Evolutionary conservation across 1,140 invertebrate species (phyloP), one percentile per base, ranked within the genome.

Genomic region (Batillaria attramentaria): DNA sequence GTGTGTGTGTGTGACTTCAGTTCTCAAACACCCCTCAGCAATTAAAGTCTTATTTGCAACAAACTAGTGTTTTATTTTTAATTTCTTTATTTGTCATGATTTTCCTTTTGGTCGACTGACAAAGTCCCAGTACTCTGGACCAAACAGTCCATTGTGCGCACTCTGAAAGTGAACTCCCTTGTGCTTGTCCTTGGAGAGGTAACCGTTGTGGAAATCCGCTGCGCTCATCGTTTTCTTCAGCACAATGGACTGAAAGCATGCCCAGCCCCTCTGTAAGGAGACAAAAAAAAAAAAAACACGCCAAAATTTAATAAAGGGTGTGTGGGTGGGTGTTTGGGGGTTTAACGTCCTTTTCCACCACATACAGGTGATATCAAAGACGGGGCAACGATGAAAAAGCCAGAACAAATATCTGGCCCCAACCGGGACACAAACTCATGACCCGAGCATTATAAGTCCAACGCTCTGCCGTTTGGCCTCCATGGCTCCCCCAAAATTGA

Each of bases 111-210:
- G 57, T 4, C 24, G 57, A 6, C 4, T 8, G 4, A 60, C 57
- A 60, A 60, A 60, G 57, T 60, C 57, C 8, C 8, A 60, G 57
- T 60, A 60, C 24, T 60, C 20, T 13, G 57, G 31, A n/a, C 57
- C 31, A 28, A 60, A 60, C 57, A 60, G 57, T 24, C 57, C 57
- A 28, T 60, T 60, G 57, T 8, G 57, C 8, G 24, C 20, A 28
- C 57, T 60, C 57, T 60, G 8, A 24, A 60, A 60, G 31, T 28
- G 31, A 20, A 60, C 57, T 20, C 24, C 57, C 24, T 60, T 60
- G 24, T 60, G 57, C 24, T 60, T 60, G 57, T 60, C 57, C 31
- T 60, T 60, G 57, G 57, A 60, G 20, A 60, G 57, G 24, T 60
- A 60, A n/a, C 57, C 57, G 57, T 60, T 60, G 57, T 60, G 24